Conservation (phyloP, 2,113 vertebrate species). For the Copsychus sechellarum region DNA sequence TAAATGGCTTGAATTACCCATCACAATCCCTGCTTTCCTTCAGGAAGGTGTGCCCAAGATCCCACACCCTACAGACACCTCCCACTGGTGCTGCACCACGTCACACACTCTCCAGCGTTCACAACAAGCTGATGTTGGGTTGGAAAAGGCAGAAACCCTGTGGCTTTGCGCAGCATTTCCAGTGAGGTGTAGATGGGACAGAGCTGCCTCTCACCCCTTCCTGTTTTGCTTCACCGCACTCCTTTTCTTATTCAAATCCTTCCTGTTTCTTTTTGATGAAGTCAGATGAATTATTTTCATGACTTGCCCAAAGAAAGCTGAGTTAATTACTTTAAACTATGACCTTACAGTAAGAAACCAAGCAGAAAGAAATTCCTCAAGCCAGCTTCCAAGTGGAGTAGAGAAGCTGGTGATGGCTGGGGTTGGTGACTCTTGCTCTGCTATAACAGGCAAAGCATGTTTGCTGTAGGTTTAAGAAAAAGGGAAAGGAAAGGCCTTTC, state of each 20-base stretch:
- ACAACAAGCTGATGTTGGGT: background rate
- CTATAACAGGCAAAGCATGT: background rate
- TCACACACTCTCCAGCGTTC: background rate
- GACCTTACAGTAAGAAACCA: background rate
- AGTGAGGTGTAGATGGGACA: background rate
- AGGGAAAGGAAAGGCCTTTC: background rate
- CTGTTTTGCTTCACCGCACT: conserved; percentile 33
- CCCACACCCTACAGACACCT: background rate
- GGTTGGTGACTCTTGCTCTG: background rate
- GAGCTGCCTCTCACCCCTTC: conserved; percentile 39
- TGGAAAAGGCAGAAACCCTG: background rate
- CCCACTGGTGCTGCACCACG: background rate
- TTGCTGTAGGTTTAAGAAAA: background rate
- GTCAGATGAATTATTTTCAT: conserved; percentile 14
- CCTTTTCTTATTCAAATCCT: conserved; percentile 32
- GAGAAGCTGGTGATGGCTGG: background rate
- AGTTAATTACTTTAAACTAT: background rate
- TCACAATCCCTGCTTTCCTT: background rate
- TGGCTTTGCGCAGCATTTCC: background rate
- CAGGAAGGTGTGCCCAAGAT: background rate
- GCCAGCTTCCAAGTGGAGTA: background rate
- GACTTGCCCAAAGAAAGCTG: background rate
- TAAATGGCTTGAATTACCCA: background rate
- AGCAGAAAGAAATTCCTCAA: background rate
- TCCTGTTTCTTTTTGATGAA: conserved; percentile 32